Percentiles rank a stretch among this genome's conserved stretches.
phyloP scores from a whole-genome alignment of 2,113 vertebrate genomes.

The Ceuthmochares aereus region DNA sequence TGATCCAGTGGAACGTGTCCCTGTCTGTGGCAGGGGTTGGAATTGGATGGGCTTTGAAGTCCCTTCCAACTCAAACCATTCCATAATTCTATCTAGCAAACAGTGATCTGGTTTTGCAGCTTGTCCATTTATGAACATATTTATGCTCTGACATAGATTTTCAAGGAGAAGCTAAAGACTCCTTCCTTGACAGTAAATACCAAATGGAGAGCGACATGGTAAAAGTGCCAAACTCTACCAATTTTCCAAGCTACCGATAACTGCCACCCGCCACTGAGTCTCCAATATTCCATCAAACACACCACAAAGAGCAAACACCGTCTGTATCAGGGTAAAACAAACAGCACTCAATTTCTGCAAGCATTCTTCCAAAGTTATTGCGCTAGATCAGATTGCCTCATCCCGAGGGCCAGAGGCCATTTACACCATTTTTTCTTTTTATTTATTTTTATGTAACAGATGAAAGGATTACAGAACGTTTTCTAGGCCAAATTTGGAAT shows the following conservation, averaged over 20 bases:
- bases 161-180: not conserved
- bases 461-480: slow-evolving; percentile 58
- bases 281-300: not conserved
- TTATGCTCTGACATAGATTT: not conserved
- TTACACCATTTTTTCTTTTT: slow-evolving; percentile 29
- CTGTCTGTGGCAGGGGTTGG: too few relatives aligned
- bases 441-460: not conserved
- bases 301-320: slow-evolving; percentile 19
- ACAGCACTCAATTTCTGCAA: slow-evolving; percentile 42
- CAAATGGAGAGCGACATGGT: accelerated
- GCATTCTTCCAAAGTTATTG: slow-evolving; percentile 54
- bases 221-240: not conserved
- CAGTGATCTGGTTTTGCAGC: not conserved
- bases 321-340: slow-evolving; percentile 59
- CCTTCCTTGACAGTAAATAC: accelerated
- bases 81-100: not conserved
- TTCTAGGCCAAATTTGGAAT: slow-evolving; percentile 47
- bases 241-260: not conserved
- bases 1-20: too few relatives aligned
- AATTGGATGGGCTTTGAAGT: too few relatives aligned
- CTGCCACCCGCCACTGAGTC: not conserved
- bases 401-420: slow-evolving; percentile 39
- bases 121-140: not conserved
- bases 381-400: slow-evolving; percentile 64
- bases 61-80: too few relatives aligned